phyloP scores from a whole-genome alignment of 2,888 invertebrate species.

The Vanessa cardui region DNA sequence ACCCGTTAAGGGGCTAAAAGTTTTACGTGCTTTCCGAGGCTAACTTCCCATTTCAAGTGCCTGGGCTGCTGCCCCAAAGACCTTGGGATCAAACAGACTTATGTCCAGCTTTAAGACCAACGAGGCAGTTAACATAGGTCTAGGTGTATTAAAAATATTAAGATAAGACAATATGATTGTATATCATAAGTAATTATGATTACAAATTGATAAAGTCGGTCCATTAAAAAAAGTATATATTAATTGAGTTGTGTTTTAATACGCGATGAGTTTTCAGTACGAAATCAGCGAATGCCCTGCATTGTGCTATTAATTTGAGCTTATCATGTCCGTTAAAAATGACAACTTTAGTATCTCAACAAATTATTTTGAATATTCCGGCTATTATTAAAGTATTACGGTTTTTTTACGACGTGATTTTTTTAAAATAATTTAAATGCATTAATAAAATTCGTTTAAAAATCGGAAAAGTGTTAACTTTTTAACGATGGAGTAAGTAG shows the following conservation, averaged over 20 bases:
- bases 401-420: slow-evolving; percentile 10
- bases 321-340: slow-evolving; percentile 32
- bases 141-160: no score
- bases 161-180: no score
- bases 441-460: slow-evolving; percentile 7
- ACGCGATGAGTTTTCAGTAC: slow-evolving; percentile 26
- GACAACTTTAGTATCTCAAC: slow-evolving; percentile 31
- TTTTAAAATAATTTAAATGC: not conserved
- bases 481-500: not conserved
- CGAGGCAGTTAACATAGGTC: no score
- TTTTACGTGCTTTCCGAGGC: no score
- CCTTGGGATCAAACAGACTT: no score
- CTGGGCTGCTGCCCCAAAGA: no score
- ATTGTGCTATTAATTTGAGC: slow-evolving; percentile 29
- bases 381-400: slow-evolving; percentile 21
- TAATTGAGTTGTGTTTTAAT: slow-evolving; percentile 39
- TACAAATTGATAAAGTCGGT: no score
- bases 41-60: no score
- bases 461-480: not conserved
- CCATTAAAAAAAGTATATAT: slow-evolving; percentile 18
- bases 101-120: no score
- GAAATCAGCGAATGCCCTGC: slow-evolving; percentile 29
- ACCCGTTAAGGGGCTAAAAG: no score
- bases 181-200: no score
- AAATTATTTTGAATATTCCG: slow-evolving; percentile 25